Base-by-base conservation (phyloP, 2,888 invertebrate genomes). In the Eurois occulta region DNA sequence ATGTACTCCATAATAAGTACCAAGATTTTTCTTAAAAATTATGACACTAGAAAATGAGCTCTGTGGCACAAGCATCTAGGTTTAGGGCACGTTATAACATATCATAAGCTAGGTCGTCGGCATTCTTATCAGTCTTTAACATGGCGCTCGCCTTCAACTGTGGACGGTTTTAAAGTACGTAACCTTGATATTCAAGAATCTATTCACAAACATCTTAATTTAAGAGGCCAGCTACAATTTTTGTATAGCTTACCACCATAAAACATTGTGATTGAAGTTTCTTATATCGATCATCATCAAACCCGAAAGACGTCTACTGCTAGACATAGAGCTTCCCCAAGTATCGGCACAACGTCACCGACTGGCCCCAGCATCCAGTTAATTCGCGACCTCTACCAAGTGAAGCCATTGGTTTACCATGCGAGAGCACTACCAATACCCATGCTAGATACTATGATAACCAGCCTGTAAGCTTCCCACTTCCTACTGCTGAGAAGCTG, bases 61-160 rank as follows among this genome's bases (percentile, higher is more conserved):
- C 65, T 41, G 16, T 65, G n/a, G 41, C n/a, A 41, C 65, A 65
- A 65, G n/a, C 16, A 65, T 65, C 65, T 65, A 65, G 41, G n/a
- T 41, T 65, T 65, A 65, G 38, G 64, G 65, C n/a, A 4, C n/a
- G 41, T 35, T 41, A 41, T 41, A 41, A 41, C 41, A 65, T 65
- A 65, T 28, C 41, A 16, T 41, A n/a, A 8, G n/a, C 65, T 65
- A 41, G 41, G 41, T 65, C 18, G 41, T 41, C 65, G 28, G 28
- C 1, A 18, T 41, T 41, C n/a, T 41, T 41, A 41, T 41, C 16
- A 65, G 65, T 41, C 41, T 65, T 65, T 65, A 65, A 41, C n/a
- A n/a, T 65, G 18, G 18, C 65, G 16, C 3, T 65, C 41, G 16
- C 41, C 16, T 41, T 41, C 16, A 65, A 65, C 41, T 8, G 41